These are phyloP conservation scores for Beris morrisii DNA, from an alignment of 2,888 invertebrate genomes.

Conservation along the genomic window DNA sequence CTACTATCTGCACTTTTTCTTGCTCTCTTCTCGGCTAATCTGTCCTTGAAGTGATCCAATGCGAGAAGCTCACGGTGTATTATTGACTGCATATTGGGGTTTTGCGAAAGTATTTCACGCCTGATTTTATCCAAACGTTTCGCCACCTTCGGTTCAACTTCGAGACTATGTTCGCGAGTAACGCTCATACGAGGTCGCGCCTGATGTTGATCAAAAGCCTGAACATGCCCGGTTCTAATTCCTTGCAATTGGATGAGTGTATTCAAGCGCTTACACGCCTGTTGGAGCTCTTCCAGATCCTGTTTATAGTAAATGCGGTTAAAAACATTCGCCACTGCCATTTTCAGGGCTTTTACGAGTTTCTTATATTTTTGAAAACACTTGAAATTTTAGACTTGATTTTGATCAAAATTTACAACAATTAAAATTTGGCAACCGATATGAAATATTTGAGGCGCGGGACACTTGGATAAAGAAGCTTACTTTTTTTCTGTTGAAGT, in stretches of 20 bases:
- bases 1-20: no score
- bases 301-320: not conserved
- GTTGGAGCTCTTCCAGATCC: conserved; percentile 13
- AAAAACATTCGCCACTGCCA: not conserved
- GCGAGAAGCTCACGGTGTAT: not conserved
- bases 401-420: no score
- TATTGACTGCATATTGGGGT: conserved; percentile 3
- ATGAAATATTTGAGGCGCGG: no score
- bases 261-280: conserved; percentile 4
- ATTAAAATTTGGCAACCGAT: no score
- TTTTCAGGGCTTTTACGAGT: not conserved
- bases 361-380: no score
- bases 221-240: not conserved
- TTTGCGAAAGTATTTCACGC: not conserved
- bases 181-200: not conserved
- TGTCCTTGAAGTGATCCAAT: not conserved
- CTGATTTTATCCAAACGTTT: not conserved
- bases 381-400: no score
- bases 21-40: not conserved
- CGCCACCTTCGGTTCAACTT: not conserved
- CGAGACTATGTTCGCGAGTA: not conserved
- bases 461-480: no score
- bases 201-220: not conserved
- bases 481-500: no score
- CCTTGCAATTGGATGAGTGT: conserved; percentile 10